phyloP scores from a whole-genome alignment of 2,888 invertebrate genomes.

The Pseudolycoriella hygida region DNA sequence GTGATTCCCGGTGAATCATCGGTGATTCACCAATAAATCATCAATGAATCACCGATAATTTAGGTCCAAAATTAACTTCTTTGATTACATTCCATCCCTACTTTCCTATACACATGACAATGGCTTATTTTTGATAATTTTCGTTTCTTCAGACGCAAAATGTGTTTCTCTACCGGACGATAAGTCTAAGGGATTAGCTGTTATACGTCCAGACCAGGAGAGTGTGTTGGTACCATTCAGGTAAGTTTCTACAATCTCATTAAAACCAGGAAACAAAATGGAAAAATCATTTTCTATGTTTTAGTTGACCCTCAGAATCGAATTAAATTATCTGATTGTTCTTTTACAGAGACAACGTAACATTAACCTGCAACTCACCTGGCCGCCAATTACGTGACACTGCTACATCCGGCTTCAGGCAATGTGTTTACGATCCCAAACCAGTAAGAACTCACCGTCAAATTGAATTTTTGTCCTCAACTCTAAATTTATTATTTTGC shows the following conservation, averaged over 20 bases:
- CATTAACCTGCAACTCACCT: constrained; percentile 58
- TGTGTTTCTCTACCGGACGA: constrained; percentile 82
- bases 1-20: too few relatives aligned
- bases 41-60: too few relatives aligned
- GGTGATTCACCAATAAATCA: too few relatives aligned
- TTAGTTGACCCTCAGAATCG: too few relatives aligned
- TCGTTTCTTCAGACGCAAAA: constrained; percentile 49
- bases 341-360: constrained; percentile 59
- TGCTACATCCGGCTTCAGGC: constrained; percentile 68
- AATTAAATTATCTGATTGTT: too few relatives aligned
- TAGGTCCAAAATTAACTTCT: too few relatives aligned
- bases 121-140: too few relatives aligned
- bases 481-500: constrained; percentile 7
- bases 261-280: too few relatives aligned
- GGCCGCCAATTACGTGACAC: constrained; percentile 68
- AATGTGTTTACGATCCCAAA: constrained; percentile 91
- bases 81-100: too few relatives aligned
- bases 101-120: too few relatives aligned
- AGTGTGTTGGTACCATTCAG: constrained; percentile 71
- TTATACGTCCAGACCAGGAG: constrained; percentile 60
- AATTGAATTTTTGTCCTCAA: background rate
- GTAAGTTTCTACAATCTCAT: too few relatives aligned
- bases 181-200: constrained; percentile 66
- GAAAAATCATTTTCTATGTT: too few relatives aligned
- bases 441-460: constrained; percentile 33